Conservation (phyloP, 53 echinoderm and acorn worm genomes). For the Luidia sarsii region DNA sequence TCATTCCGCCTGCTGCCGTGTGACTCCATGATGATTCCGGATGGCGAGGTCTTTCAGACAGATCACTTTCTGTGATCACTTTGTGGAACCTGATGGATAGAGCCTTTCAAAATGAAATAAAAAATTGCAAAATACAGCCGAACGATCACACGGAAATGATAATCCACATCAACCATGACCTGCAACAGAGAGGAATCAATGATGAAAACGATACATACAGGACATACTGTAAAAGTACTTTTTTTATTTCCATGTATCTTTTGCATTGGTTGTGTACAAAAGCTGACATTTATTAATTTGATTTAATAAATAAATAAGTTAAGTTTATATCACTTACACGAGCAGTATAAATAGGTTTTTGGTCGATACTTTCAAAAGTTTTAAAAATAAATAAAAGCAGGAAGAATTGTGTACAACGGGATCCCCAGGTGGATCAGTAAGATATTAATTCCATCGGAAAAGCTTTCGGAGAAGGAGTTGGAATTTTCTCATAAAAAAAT, state of each 20-base stretch:
- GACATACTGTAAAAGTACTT: conserved; percentile 34
- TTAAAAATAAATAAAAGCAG: background rate
- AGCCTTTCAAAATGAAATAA: background rate
- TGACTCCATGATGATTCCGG: too few species aligned
- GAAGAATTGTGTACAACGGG: background rate
- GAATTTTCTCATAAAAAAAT: too few species aligned
- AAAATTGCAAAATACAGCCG: background rate
- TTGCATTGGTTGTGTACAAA: conserved; percentile 32
- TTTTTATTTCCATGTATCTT: conserved; percentile 43
- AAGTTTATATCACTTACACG: conserved; percentile 23
- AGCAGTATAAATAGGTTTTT: background rate
- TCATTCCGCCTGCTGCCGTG: too few species aligned
- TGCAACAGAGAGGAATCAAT: background rate
- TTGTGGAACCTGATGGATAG: background rate
- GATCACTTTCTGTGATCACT: too few species aligned
- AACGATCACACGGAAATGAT: background rate
- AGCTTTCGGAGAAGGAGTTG: too few species aligned
- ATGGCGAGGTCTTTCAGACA: too few species aligned
- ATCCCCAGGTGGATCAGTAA: too few species aligned
- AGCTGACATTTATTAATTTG: conserved; percentile 7
- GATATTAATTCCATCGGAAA: too few species aligned
- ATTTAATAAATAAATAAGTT: conserved; percentile 50
- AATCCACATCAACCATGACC: background rate
- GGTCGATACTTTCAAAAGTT: background rate
- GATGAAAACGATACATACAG: too few species aligned